Base-by-base conservation (phyloP, 2,113 vertebrate species). In the pig (Sus scrofa) region DNA sequence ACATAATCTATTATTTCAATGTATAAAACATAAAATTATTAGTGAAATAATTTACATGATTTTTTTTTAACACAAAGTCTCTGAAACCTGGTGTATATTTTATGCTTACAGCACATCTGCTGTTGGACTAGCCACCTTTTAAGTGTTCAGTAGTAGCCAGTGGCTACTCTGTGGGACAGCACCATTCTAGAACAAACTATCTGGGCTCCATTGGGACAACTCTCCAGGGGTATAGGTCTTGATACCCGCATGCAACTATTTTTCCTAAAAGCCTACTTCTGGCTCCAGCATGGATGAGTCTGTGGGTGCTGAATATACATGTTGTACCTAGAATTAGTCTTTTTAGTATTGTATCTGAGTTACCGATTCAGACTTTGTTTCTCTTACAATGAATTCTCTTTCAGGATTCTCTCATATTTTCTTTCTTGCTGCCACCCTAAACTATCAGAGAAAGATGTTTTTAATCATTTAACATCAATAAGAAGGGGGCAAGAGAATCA, bases 1-100 rank as follows among this genome's bases (percentile, higher is more conserved):
- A 92, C 16, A 22, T 71, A 37, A 71, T 60, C 3, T 96, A 84
- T 73, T 70, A 91, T 82, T 90, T 94, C n/a, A 92, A 34, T 32
- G 32, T 78, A 1, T 44, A 94, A 86, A 65, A 19, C 3, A 37
- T 50, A 82, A 1, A 95, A 34, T 91, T 60, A 70, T 73, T 83
- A 86, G 78, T 92, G 22, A 86, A 89, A 73, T 94, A 24, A 85
- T 81, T 26, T 15, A 15, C 24, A 27, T 95, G 44, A 77, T 87
- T 65, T 91, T 94, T 91, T 94, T 26, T 89, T 74, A 9, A 58
- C 15, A 67, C 22, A 2, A 81, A 94, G 67, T 34, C 86, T 58
- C 44, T 54, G 14, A 77, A 63, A 81, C 18, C 26, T 84, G 34
- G 2, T 71, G 1, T 77, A 19, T 58, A 56, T 88, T 86, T 88